Evolutionary conservation across 2,888 invertebrate species (phyloP).

Genomic region (Trileptium ribeirensis): DNA sequence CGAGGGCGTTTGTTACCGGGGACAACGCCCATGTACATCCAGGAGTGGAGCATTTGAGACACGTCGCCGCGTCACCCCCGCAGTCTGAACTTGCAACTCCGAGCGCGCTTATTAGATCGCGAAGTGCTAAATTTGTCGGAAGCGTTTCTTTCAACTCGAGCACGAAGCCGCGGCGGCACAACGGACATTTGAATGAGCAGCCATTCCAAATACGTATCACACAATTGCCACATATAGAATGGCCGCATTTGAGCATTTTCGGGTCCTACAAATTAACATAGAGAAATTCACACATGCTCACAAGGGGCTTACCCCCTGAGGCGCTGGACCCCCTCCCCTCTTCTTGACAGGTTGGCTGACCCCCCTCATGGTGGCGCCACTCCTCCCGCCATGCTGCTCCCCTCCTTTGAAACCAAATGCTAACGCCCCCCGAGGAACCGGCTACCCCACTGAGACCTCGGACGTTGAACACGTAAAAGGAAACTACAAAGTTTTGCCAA

Average conservation of each 20-base stretch:
- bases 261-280: slow-evolving; percentile 1
- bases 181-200: background rate
- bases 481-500: too few relatives aligned
- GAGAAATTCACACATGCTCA: too few relatives aligned
- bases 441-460: too few relatives aligned
- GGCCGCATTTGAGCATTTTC: background rate
- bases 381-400: too few relatives aligned
- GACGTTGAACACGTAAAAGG: too few relatives aligned
- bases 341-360: too few relatives aligned
- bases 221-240: background rate
- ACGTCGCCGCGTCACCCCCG: background rate
- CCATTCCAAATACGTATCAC: background rate
- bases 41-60: background rate
- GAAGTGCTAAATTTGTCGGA: background rate
- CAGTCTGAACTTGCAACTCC: background rate
- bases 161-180: background rate
- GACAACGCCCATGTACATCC: background rate
- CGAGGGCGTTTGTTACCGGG: too few relatives aligned
- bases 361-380: too few relatives aligned
- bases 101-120: background rate
- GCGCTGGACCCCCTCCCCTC: too few relatives aligned
- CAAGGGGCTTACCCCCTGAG: too few relatives aligned
- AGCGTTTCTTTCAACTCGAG: background rate
- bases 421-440: too few relatives aligned
- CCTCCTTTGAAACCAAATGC: too few relatives aligned